A percentile compares a stretch with the other conserved stretches of the same genome.
Evolutionary conservation across 2,888 invertebrate genomes (phyloP).

Genomic region (Nymphalis polychloros): DNA sequence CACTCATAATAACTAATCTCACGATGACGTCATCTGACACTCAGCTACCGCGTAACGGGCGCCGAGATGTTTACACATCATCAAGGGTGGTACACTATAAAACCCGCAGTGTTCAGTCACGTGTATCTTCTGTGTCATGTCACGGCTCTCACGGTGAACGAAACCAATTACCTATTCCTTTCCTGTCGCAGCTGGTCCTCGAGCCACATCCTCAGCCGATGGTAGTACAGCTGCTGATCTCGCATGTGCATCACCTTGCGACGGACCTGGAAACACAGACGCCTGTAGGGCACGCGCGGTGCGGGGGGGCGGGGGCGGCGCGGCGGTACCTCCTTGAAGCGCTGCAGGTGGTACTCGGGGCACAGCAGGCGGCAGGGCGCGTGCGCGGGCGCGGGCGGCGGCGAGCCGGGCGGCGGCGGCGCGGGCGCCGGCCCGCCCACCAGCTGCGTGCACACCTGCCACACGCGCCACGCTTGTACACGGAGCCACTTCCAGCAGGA

Average conservation of each 20-base stretch:
- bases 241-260: slow-evolving; percentile 78
- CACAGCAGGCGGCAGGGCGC: slow-evolving; percentile 65
- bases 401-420: slow-evolving; percentile 61
- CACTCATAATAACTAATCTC: too few relatives aligned
- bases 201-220: slow-evolving; percentile 71
- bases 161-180: slow-evolving; percentile 55
- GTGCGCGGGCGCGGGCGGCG: slow-evolving; percentile 56
- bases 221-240: slow-evolving; percentile 75
- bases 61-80: too few relatives aligned
- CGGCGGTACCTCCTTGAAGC: slow-evolving; percentile 65
- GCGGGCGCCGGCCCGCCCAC: slow-evolving; percentile 59
- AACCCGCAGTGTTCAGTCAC: too few relatives aligned
- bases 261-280: slow-evolving; percentile 56
- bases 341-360: slow-evolving; percentile 69
- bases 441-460: slow-evolving; percentile 71
- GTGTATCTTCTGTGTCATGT: too few relatives aligned
- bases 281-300: too few relatives aligned
- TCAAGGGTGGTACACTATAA: too few relatives aligned
- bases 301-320: neutral
- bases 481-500: too few relatives aligned
- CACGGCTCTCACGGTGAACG: too few relatives aligned
- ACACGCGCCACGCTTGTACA: neutral
- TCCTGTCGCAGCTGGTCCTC: slow-evolving; percentile 68
- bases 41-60: too few relatives aligned
- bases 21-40: too few relatives aligned